These are phyloP conservation scores for Spheniscus mendiculus DNA, from an alignment of 2,113 vertebrate genomes.

Conservation along the genomic window DNA sequence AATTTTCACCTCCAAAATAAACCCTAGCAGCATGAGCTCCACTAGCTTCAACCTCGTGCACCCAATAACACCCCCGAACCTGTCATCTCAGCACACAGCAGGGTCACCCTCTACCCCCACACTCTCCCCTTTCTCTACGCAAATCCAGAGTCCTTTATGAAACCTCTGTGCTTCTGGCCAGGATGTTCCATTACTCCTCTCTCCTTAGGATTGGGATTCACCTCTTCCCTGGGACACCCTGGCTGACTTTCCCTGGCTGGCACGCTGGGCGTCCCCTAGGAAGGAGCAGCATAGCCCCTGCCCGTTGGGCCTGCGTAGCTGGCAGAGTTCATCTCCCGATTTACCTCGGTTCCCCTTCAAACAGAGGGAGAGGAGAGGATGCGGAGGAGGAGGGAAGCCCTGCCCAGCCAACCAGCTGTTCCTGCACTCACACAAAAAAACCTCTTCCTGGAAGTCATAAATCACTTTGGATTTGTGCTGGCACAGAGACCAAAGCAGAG, in stretches of 20 bases:
- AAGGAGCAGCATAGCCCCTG: not conserved
- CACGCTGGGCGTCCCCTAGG: not conserved
- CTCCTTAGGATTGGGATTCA: not conserved
- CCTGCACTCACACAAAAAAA: not conserved
- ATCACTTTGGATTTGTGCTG: not conserved
- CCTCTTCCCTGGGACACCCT: not conserved
- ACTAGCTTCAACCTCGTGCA: not conserved
- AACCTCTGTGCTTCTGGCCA: not conserved
- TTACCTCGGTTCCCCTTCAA: not conserved
- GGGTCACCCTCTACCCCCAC: not conserved
- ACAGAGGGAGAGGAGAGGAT: not conserved
- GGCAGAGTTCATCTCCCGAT: not conserved
- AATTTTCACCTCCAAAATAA: not conserved
- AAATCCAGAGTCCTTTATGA: not conserved
- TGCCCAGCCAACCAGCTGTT: not conserved
- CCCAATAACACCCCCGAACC: not conserved
- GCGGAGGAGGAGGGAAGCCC: not conserved
- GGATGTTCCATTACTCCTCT: not conserved
- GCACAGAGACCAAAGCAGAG: not conserved
- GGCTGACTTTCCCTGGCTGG: not conserved
- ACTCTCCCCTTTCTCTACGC: not conserved
- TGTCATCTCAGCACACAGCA: not conserved
- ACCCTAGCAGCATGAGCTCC: not conserved
- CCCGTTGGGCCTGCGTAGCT: fast-evolving
- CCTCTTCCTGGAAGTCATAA: not conserved